These are phyloP conservation scores for Mus spicilegus DNA, from an alignment of 2,113 vertebrate species.

Conservation along the genomic window DNA sequence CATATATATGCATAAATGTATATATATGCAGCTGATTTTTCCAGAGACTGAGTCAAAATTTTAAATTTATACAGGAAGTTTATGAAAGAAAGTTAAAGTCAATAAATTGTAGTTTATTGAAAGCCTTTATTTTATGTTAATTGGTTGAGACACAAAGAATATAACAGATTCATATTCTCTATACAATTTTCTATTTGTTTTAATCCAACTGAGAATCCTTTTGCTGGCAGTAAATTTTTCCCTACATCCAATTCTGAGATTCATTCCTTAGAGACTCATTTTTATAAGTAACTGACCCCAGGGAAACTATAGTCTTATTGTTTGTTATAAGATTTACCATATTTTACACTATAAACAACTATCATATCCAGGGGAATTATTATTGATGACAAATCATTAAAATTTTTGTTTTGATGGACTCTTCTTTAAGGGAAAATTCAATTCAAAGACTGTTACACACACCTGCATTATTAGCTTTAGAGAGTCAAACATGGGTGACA, in stretches of 20 bases:
- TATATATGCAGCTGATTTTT: neutral
- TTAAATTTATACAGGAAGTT: neutral
- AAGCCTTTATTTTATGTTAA: neutral
- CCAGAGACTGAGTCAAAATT: neutral
- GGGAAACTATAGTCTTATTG: neutral
- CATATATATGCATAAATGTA: neutral
- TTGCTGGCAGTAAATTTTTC: neutral
- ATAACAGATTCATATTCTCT: neutral
- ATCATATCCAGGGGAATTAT: neutral
- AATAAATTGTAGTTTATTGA: neutral
- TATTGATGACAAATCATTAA: constrained; percentile 17
- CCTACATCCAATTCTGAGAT: neutral
- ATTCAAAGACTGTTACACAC: neutral
- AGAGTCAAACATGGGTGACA: neutral
- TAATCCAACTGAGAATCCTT: neutral
- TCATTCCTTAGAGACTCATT: constrained; percentile 19
- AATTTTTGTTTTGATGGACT: constrained; percentile 22
- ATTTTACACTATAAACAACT: constrained; percentile 6
- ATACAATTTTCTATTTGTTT: neutral
- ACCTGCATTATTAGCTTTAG: neutral
- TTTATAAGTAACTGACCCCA: neutral
- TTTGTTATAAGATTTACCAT: neutral
- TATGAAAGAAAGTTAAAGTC: neutral
- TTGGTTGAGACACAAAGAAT: neutral
- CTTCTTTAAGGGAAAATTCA: neutral